Evolutionary conservation across 2,888 invertebrate species (phyloP), one percentile per base, ranked within the genome.

Genomic region (Rhyacophila evoluta): DNA sequence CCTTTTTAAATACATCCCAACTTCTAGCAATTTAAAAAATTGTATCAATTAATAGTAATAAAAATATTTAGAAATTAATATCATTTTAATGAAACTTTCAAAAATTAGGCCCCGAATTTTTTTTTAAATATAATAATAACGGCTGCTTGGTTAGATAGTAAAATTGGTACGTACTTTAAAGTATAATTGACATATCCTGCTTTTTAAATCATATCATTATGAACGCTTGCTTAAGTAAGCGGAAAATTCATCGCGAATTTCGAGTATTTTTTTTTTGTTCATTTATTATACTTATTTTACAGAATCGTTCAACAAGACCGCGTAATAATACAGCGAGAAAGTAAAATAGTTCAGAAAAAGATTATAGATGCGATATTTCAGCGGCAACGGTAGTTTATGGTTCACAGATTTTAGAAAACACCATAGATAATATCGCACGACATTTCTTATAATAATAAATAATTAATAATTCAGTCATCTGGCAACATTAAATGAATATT

Each of bases 171-270:
- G n/a, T n/a, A n/a, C n/a, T n/a, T n/a, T n/a, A n/a, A 33, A 33
- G 19, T 8, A 55, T 2, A 55, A 55, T 55, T 55, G 55, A 55
- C 55, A 19, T 55, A 19, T 55, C 55, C 55, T 55, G 55, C 10
- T 55, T 55, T 39, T 25, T 19, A 19, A 55, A 19, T 19, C 55
- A 55, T 55, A 8, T 55, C 55, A 19, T 55, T 10, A 55, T 1
- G 6, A 55, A 55, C 74, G 70, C 68, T 15, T 19, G 75, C 80
- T 36, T 38, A 67, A 69, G 70, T 71, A 70, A 80, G 80, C 78
- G 74, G 75, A 80, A 80, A 80, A 80, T 29, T 39, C 19, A 19
- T 55, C 73, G 38, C 28, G 12, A 29, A 36, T 70, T 36, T 70
- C 28, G 28, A 70, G 6, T 33, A 33, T 33, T 33, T 33, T 6